A percentile compares a stretch with the other conserved stretches of the same genome.
phyloP scores from a whole-genome alignment of 1,140 invertebrate species.

The Trachymyrmex cornetzi region DNA sequence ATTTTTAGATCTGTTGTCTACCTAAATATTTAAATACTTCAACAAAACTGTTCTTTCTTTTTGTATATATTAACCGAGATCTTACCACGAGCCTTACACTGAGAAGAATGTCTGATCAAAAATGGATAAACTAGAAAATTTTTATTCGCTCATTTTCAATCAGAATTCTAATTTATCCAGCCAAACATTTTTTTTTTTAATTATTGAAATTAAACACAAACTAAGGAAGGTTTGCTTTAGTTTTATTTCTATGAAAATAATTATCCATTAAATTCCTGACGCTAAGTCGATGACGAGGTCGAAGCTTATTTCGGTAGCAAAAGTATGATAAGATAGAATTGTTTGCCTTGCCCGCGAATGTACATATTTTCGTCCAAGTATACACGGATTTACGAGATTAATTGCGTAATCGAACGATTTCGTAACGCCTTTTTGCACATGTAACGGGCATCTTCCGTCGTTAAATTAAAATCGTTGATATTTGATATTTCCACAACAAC shows the following conservation, averaged over 20 bases:
- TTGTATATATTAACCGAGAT: neutral
- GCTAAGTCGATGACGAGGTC: neutral
- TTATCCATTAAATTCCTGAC: conserved; percentile 22
- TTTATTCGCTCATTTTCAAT: too few relatives aligned
- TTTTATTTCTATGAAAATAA: conserved; percentile 1
- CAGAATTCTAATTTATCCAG: too few relatives aligned
- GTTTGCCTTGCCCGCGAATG: conserved; percentile 21
- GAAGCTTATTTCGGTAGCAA: conserved; percentile 25
- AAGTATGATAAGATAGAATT: conserved; percentile 51
- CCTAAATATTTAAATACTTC: too few relatives aligned
- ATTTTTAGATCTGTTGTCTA: too few relatives aligned
- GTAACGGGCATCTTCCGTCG: neutral
- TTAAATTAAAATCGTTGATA: neutral
- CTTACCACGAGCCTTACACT: too few relatives aligned
- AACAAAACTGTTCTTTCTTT: too few relatives aligned
- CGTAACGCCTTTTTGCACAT: neutral
- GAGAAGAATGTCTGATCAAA: too few relatives aligned
- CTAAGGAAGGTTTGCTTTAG: neutral
- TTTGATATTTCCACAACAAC: neutral
- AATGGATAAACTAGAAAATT: too few relatives aligned
- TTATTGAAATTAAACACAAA: neutral
- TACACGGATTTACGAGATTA: conserved; percentile 12
- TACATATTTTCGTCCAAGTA: neutral
- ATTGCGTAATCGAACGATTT: conserved; percentile 34
- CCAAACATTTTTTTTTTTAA: neutral